Evolutionary conservation across 53 echinoderm and acorn worm genomes (phyloP).

Genomic region (Echinarachnius parma): DNA sequence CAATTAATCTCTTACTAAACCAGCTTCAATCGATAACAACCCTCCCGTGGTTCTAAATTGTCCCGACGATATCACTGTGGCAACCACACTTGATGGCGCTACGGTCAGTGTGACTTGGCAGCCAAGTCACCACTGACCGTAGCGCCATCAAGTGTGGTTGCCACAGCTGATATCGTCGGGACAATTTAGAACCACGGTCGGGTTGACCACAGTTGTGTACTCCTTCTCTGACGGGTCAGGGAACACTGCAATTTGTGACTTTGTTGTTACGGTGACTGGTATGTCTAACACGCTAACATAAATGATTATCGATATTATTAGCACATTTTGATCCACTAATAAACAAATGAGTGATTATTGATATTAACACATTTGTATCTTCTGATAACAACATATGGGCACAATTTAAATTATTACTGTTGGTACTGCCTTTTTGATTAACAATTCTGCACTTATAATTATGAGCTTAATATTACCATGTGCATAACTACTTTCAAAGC

Average conservation of each 20-base stretch:
- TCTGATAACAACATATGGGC: too few relatives aligned
- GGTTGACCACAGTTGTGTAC: slow-evolving; percentile 51
- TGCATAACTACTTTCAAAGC: too few relatives aligned
- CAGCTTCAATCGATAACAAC: slow-evolving; percentile 7
- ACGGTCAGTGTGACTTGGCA: slow-evolving; percentile 27
- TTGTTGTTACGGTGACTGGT: slow-evolving; percentile 11
- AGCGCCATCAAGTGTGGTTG: slow-evolving; percentile 18
- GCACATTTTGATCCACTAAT: too few relatives aligned
- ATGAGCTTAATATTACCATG: too few relatives aligned
- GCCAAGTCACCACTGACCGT: slow-evolving; percentile 27
- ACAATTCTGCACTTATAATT: too few relatives aligned
- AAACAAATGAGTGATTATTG: too few relatives aligned
- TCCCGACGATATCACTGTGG: slow-evolving; percentile 9
- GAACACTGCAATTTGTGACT: slow-evolving; percentile 44
- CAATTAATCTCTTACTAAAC: slow-evolving; percentile 5
- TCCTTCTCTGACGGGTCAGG: slow-evolving; percentile 53
- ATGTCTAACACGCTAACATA: too few relatives aligned
- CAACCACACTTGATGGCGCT: slow-evolving; percentile 18
- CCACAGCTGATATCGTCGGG: slow-evolving; percentile 11
- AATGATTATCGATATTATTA: too few relatives aligned
- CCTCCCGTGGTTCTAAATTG: neutral
- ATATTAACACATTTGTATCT: too few relatives aligned
- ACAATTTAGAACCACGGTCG: slow-evolving; percentile 1
- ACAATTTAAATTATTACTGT: too few relatives aligned
- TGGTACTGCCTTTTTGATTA: too few relatives aligned